Evolutionary conservation across 2,113 vertebrate genomes (phyloP).

Genomic region (Paramisgurnus dabryanus): DNA sequence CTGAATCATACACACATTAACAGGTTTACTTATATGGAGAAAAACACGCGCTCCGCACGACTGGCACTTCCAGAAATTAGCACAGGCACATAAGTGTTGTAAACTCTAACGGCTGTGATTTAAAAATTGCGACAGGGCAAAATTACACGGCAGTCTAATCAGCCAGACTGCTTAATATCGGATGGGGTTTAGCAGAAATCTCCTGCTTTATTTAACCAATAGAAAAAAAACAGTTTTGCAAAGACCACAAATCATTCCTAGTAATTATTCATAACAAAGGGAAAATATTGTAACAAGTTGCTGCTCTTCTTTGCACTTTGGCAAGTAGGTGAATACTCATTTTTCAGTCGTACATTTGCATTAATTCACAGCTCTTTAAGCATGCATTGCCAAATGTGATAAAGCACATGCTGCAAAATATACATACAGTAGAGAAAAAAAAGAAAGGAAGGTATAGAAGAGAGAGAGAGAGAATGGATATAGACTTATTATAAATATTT

Average conservation of each 20-base stretch:
- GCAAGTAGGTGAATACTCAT: slow-evolving; percentile 65
- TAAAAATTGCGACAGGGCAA: slow-evolving; percentile 38
- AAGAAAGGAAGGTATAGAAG: slow-evolving; percentile 11
- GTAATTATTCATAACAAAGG: slow-evolving; percentile 75
- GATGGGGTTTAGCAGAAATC: slow-evolving; percentile 20
- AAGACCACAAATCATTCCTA: slow-evolving; percentile 75
- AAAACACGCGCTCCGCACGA: neutral
- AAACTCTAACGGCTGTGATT: slow-evolving; percentile 29
- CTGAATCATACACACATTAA: neutral
- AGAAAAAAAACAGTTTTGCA: slow-evolving; percentile 54
- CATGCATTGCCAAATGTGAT: slow-evolving; percentile 71
- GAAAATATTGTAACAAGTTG: slow-evolving; percentile 73
- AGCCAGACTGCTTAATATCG: slow-evolving; percentile 19
- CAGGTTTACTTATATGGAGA: neutral
- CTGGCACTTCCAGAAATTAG: neutral
- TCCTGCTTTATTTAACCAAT: slow-evolving; percentile 43
- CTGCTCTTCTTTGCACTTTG: slow-evolving; percentile 58
- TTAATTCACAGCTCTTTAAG: slow-evolving; percentile 72
- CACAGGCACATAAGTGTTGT: slow-evolving; percentile 8
- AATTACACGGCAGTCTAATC: slow-evolving; percentile 36
- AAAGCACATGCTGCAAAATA: slow-evolving; percentile 62
- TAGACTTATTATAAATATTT: too few relatives aligned
- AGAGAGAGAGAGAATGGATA: neutral
- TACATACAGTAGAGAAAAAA: slow-evolving; percentile 12
- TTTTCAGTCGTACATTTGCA: slow-evolving; percentile 74